Evolutionary conservation across 1,140 invertebrate species (phyloP).

Genomic region (Nylanderia fulva): DNA sequence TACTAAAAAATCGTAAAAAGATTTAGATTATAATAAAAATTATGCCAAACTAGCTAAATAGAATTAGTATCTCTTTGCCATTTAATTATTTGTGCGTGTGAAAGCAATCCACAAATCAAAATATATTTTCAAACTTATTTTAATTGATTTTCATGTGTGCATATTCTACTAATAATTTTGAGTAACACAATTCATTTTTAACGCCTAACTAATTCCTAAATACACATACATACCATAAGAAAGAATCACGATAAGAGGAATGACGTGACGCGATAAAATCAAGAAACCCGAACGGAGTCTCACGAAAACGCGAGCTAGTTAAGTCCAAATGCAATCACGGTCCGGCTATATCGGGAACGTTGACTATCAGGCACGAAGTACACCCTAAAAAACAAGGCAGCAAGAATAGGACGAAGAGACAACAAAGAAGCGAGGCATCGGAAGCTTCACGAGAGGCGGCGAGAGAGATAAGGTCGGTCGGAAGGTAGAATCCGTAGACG

Average conservation of each 20-base stretch:
- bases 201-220: too few species aligned
- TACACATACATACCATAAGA: background rate
- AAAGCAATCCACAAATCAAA: background rate
- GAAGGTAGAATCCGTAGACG: constrained; percentile 39
- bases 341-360: constrained; percentile 34
- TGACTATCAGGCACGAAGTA: constrained; percentile 36
- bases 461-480: constrained; percentile 56
- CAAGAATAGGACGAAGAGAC: background rate
- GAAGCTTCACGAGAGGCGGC: constrained; percentile 11
- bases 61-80: background rate
- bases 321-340: constrained; percentile 52
- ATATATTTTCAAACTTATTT: background rate
- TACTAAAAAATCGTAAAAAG: background rate
- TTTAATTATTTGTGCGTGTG: background rate
- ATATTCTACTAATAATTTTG: constrained; percentile 3
- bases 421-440: constrained; percentile 8
- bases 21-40: background rate
- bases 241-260: background rate
- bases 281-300: constrained; percentile 2
- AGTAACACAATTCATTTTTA: too few species aligned
- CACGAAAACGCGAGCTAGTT: constrained; percentile 38
- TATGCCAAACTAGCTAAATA: too few species aligned
- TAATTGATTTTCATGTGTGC: background rate
- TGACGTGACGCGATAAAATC: background rate
- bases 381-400: background rate